Percentiles rank a stretch among this genome's conserved stretches.
Conservation (phyloP, 2,797 vertebrate species). For the Ficedula albicollis region DNA sequence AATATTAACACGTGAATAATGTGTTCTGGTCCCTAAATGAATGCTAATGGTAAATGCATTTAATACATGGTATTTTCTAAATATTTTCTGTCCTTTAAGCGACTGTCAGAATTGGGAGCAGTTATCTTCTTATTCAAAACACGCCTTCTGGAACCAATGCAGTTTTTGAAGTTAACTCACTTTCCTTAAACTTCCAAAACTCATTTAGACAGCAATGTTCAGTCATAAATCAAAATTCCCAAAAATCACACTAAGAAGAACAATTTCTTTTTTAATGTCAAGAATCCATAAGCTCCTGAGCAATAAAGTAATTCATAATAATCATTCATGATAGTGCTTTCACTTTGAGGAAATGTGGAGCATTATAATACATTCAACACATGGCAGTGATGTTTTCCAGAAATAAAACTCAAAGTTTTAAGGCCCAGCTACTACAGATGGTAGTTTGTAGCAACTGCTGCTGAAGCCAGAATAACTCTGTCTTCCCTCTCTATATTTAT, state of each 20-base stretch:
- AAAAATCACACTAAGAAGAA: not conserved
- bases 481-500: not conserved
- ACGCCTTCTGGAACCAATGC: not conserved
- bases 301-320: not conserved
- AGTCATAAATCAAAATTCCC: not conserved
- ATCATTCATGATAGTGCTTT: not conserved
- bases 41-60: not conserved
- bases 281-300: not conserved
- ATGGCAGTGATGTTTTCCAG: not conserved
- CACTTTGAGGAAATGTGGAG: not conserved
- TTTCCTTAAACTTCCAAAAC: not conserved
- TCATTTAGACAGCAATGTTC: not conserved
- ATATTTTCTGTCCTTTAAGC: not conserved
- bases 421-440: not conserved
- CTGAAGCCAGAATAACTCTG: not conserved
- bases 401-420: not conserved
- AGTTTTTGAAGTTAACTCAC: not conserved
- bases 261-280: not conserved
- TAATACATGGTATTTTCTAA: not conserved
- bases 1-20: not conserved
- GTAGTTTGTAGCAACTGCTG: not conserved
- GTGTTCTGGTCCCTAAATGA: not conserved
- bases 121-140: not conserved
- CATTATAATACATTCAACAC: not conserved
- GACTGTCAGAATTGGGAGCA: not conserved